These are phyloP conservation scores for Cosmia pyralina DNA, from an alignment of 2,888 invertebrate species.

Conservation along the genomic window DNA sequence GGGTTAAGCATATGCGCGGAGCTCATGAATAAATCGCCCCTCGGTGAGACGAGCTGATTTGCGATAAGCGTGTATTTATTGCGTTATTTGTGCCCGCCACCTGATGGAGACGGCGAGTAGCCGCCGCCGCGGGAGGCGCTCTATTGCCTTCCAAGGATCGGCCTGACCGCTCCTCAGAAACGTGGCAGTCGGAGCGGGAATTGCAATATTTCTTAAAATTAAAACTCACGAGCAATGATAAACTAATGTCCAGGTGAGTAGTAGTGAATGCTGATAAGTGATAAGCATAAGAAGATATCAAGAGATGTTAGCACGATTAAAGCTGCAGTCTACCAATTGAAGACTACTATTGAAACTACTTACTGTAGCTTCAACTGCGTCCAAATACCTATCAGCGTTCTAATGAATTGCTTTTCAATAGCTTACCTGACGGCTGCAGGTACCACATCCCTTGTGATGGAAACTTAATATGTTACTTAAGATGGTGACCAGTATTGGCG, in stretches of 20 bases:
- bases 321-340: neutral
- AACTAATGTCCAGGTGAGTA: neutral
- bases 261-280: neutral
- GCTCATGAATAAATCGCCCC: conserved; percentile 88
- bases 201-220: neutral
- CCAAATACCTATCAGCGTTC: neutral
- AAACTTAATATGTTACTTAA: neutral
- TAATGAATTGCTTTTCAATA: neutral
- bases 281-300: neutral
- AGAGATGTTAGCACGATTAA: neutral
- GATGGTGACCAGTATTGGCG: neutral
- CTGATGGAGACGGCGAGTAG: conserved; percentile 63
- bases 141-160: conserved; percentile 75
- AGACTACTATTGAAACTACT: neutral
- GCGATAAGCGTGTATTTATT: conserved; percentile 90
- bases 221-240: neutral
- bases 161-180: conserved; percentile 19
- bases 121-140: conserved; percentile 83
- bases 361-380: neutral
- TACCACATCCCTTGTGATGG: neutral
- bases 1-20: conserved; percentile 86
- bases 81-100: conserved; percentile 86
- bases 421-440: neutral
- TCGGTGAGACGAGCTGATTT: conserved; percentile 88
- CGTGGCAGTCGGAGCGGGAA: conserved; percentile 17